phyloP scores from a whole-genome alignment of 1,140 invertebrate genomes.

The Lepidurus apus region DNA sequence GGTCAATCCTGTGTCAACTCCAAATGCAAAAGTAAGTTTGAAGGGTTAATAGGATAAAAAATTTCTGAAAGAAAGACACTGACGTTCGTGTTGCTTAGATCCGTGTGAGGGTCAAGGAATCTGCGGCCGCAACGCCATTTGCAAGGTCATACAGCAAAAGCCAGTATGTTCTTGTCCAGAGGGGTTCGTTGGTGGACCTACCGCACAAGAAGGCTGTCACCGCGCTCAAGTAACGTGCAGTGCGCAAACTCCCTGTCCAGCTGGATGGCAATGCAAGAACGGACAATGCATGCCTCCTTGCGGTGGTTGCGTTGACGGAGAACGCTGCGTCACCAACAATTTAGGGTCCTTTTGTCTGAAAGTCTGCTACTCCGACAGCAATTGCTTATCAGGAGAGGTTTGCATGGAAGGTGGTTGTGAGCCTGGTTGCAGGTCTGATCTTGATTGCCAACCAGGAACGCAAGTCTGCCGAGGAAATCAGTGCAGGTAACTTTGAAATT shows the following conservation, averaged over 20 bases:
- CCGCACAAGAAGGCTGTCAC: slow-evolving; percentile 79
- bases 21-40: slow-evolving; percentile 58
- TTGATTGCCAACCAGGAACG: slow-evolving; percentile 64
- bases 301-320: slow-evolving; percentile 62
- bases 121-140: slow-evolving; percentile 79
- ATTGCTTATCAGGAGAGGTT: slow-evolving; percentile 80
- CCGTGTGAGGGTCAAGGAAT: slow-evolving; percentile 67
- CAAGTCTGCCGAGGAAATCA: slow-evolving; percentile 73
- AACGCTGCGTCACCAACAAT: slow-evolving; percentile 55
- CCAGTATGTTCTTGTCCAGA: slow-evolving; percentile 69
- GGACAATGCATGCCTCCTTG: slow-evolving; percentile 70
- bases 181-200: slow-evolving; percentile 79
- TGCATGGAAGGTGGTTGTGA: slow-evolving; percentile 76
- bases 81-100: slow-evolving; percentile 47
- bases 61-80: background rate
- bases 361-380: slow-evolving; percentile 80
- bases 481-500: slow-evolving; percentile 53
- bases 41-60: background rate
- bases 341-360: slow-evolving; percentile 70
- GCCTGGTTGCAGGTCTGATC: slow-evolving; percentile 70
- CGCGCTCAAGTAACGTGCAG: slow-evolving; percentile 63
- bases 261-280: slow-evolving; percentile 64
- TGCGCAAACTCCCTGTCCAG: slow-evolving; percentile 58
- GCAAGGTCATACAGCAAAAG: slow-evolving; percentile 59
- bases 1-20: slow-evolving; percentile 73